These are phyloP conservation scores for Vanessa tameamea DNA, from an alignment of 1,140 invertebrate species.

Conservation along the genomic window DNA sequence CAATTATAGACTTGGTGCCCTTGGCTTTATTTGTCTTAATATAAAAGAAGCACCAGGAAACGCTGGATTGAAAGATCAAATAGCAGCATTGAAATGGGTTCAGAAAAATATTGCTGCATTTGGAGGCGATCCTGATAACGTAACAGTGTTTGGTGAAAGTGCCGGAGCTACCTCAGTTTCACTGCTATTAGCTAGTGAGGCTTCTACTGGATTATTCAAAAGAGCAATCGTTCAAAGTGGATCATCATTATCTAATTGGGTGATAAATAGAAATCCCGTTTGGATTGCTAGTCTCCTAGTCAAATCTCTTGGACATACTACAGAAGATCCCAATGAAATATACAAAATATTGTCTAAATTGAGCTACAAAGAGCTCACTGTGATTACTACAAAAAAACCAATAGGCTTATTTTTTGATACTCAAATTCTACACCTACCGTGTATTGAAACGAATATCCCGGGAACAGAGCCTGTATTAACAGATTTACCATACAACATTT, in stretches of 20 bases:
- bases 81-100: constrained; percentile 82
- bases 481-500: constrained; percentile 63
- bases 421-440: constrained; percentile 62
- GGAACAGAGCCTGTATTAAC: constrained; percentile 58
- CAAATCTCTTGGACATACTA: constrained; percentile 56
- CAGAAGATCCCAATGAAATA: constrained; percentile 60
- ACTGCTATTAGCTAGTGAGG: constrained; percentile 61
- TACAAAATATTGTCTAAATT: constrained; percentile 63
- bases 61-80: constrained; percentile 82
- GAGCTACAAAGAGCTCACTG: constrained; percentile 50
- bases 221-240: constrained; percentile 84
- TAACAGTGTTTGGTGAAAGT: constrained; percentile 76
- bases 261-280: constrained; percentile 68
- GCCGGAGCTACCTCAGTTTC: constrained; percentile 71
- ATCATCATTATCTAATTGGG: constrained; percentile 84
- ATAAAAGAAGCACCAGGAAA: constrained; percentile 82
- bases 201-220: constrained; percentile 65
- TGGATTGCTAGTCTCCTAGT: constrained; percentile 63
- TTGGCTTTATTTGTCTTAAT: constrained; percentile 84
- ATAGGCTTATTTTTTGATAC: constrained; percentile 64
- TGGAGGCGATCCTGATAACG: constrained; percentile 74
- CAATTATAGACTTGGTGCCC: constrained; percentile 84
- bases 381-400: constrained; percentile 51
- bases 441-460: constrained; percentile 59
- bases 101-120: constrained; percentile 81